phyloP scores from a whole-genome alignment of 2,888 invertebrate species.

The Uloborus plumipes region DNA sequence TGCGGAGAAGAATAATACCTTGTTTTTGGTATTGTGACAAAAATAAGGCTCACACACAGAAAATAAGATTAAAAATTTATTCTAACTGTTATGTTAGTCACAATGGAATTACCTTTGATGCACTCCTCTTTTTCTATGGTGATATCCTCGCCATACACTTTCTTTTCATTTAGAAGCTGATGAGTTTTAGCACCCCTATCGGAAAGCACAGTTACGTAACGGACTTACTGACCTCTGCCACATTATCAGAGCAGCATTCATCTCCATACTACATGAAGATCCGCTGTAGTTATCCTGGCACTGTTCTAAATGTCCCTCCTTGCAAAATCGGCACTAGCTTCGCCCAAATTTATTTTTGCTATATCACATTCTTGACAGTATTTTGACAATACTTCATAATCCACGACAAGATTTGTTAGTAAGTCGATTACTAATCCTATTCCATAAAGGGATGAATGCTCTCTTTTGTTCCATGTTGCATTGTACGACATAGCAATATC shows the following conservation, averaged over 20 bases:
- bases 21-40: too few relatives aligned
- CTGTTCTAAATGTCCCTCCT: background rate
- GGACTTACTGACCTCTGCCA: conserved; percentile 11
- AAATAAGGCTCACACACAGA: too few relatives aligned
- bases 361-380: background rate
- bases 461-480: too few relatives aligned
- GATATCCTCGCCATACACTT: conserved; percentile 8
- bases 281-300: conserved; percentile 4
- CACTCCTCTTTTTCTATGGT: conserved; percentile 31
- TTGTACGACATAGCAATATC: too few relatives aligned
- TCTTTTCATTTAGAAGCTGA: background rate
- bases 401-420: too few relatives aligned
- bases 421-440: too few relatives aligned
- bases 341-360: background rate
- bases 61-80: too few relatives aligned
- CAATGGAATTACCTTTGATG: too few relatives aligned
- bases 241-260: background rate
- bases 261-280: background rate
- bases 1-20: too few relatives aligned
- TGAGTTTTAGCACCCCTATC: conserved; percentile 28
- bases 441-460: too few relatives aligned
- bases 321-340: background rate
- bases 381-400: too few relatives aligned
- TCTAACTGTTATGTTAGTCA: too few relatives aligned
- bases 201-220: conserved; percentile 9